Base-by-base conservation (phyloP, 2,113 vertebrate species). In the Albula glossodonta region DNA sequence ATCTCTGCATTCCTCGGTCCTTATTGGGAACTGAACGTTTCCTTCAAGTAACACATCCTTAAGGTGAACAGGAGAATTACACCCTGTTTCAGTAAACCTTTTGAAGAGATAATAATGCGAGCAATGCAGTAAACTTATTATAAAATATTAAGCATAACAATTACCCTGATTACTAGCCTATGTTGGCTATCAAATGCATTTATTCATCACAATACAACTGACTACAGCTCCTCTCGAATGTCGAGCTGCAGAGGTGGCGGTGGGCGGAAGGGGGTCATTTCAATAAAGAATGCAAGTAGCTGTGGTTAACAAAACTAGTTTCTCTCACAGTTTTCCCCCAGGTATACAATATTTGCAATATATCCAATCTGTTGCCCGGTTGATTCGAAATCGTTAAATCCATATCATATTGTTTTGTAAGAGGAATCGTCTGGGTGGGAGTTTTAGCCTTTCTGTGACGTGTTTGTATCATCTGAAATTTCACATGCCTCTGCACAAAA, bases 61-160 rank as follows among this genome's bases (percentile, higher is more conserved):
- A 56, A 87, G 90, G 89, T 25, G 90, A 90, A 83, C 81, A 87
- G 87, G 87, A 88, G 88, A 91, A 88, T 91, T 91, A 78, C 91
- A 91, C 83, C 84, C 48, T 50, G 80, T 81, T 82, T 77, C 57
- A 66, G 51, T 48, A 77, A 48, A 83, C 78, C 53, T 81, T n/a
- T 56, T 41, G 82, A 51, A 49, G 49, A 79, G 0, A 22, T 6
- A 63, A 70, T 50, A 51, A 84, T 41, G 13, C 50, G 2, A 31
- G 51, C 60, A 57, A 52, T 78, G 60, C 83, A 56, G 83, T 78
- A 50, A 77, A 56, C 48, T 51, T 63, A 9, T n/a, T 48, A 10
- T 74, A 22, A 74, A 74, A 74, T 74, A 56, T 52, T 51, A 66
- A 17, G 15, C 60, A 74, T 22, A 74, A 19, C 9, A 31, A 31